Percentiles rank a stretch among this genome's conserved stretches.
phyloP scores from a whole-genome alignment of 37 sponge, comb jelly and placozoan genomes.

The Aplysina aerophoba region DNA sequence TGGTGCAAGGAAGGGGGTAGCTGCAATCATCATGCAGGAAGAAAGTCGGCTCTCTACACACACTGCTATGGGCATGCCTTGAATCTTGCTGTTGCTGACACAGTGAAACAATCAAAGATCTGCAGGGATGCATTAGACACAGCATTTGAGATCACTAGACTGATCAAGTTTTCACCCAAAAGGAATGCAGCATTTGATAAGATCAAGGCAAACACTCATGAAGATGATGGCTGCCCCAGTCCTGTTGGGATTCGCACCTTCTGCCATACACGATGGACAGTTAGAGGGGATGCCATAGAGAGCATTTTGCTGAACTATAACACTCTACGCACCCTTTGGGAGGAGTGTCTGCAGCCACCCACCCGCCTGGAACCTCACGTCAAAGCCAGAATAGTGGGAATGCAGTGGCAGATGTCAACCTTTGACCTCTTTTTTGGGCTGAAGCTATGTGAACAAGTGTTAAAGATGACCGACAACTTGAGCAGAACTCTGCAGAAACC shows the following conservation, averaged over 20 bases:
- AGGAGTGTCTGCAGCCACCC: slow-evolving; percentile 40
- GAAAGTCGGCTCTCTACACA: slow-evolving; percentile 34
- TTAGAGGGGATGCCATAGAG: slow-evolving; percentile 49
- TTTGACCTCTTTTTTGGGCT: slow-evolving; percentile 32
- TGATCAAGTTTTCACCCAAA: slow-evolving; percentile 46
- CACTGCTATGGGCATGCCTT: slow-evolving; percentile 50
- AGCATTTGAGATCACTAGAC: slow-evolving; percentile 38
- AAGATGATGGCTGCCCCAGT: slow-evolving; percentile 11
- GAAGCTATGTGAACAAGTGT: slow-evolving; percentile 16
- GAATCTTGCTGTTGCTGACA: slow-evolving; percentile 44
- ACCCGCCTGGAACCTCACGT: slow-evolving; percentile 33
- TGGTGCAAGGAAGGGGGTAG: slow-evolving; percentile 30
- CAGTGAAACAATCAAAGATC: slow-evolving; percentile 46
- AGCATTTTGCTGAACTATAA: slow-evolving; percentile 54
- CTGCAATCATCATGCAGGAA: not conserved
- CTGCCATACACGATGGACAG: slow-evolving; percentile 68
- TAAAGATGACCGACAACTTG: slow-evolving; percentile 42
- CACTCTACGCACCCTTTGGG: slow-evolving; percentile 28
- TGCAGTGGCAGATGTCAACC: slow-evolving; percentile 6
- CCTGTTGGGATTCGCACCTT: slow-evolving; percentile 49
- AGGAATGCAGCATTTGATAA: slow-evolving; percentile 57
- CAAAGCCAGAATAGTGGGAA: slow-evolving; percentile 38
- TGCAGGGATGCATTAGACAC: slow-evolving; percentile 51
- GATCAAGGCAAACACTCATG: slow-evolving; percentile 36
- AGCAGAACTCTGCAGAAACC: slow-evolving; percentile 54